Percentiles rank a stretch among this genome's conserved stretches.
Evolutionary conservation across 2,888 invertebrate genomes (phyloP).

Genomic region (Drosophila infuscata): DNA sequence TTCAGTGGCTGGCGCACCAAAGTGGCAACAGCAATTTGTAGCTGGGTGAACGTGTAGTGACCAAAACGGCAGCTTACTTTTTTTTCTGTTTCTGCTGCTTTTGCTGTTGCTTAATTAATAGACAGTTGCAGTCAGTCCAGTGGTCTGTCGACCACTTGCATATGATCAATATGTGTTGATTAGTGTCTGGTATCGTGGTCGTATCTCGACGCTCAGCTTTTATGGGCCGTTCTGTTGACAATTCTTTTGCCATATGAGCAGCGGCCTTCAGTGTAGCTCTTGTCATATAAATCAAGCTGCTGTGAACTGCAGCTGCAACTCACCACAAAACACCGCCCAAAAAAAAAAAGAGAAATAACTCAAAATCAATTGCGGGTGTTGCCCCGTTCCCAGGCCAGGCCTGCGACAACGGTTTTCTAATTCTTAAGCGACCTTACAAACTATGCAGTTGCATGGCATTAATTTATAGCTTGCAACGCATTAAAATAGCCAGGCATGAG

Average conservation of each 20-base stretch:
- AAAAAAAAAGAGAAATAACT: slow-evolving; percentile 5
- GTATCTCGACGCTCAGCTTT: slow-evolving; percentile 73
- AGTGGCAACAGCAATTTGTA: slow-evolving; percentile 81
- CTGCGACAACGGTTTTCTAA: slow-evolving; percentile 43
- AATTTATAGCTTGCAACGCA: slow-evolving; percentile 65
- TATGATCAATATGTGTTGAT: slow-evolving; percentile 80
- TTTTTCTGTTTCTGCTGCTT: slow-evolving; percentile 45
- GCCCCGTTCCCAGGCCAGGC: slow-evolving; percentile 50
- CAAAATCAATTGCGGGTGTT: slow-evolving; percentile 70
- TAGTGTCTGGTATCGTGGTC: slow-evolving; percentile 55
- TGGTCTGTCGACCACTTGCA: slow-evolving; percentile 60
- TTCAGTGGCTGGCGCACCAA: slow-evolving; percentile 66
- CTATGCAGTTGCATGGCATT: slow-evolving; percentile 64
- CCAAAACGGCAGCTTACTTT: slow-evolving; percentile 74
- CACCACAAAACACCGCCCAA: slow-evolving; percentile 15
- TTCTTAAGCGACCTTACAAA: slow-evolving; percentile 72
- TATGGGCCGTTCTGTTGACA: slow-evolving; percentile 76
- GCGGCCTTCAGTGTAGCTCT: slow-evolving; percentile 68
- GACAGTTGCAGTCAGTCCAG: slow-evolving; percentile 37
- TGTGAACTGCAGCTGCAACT: slow-evolving; percentile 44
- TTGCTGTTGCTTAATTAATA: slow-evolving; percentile 58
- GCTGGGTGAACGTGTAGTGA: slow-evolving; percentile 74
- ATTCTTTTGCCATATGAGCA: slow-evolving; percentile 75
- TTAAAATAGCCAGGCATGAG: slow-evolving; percentile 47
- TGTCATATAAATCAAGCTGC: slow-evolving; percentile 71